These are phyloP conservation scores for Centropyge bicolor DNA, from an alignment of 2,797 vertebrate species.

Conservation along the genomic window DNA sequence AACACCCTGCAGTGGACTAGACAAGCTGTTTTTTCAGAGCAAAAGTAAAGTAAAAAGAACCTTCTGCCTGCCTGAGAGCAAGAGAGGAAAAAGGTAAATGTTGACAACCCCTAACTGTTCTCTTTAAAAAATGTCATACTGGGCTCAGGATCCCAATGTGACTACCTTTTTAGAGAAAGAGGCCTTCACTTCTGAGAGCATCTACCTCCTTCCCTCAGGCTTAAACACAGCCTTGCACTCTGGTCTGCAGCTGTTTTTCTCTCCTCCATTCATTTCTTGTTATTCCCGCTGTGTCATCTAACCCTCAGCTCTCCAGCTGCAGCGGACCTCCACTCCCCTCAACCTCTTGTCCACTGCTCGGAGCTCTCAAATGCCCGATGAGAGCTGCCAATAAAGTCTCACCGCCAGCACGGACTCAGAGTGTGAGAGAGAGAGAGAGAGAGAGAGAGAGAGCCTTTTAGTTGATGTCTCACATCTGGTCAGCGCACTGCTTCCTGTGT, in stretches of 20 bases:
- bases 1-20: constrained; percentile 32
- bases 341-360: constrained; percentile 31
- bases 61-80: constrained; percentile 25
- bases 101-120: constrained; percentile 42
- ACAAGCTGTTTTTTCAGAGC: constrained; percentile 36
- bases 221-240: constrained; percentile 47
- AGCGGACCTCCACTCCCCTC: constrained; percentile 49
- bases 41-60: constrained; percentile 27
- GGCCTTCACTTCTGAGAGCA: constrained; percentile 27
- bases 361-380: constrained; percentile 50
- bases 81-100: constrained; percentile 35
- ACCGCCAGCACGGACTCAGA: constrained; percentile 15
- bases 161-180: constrained; percentile 36
- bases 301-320: constrained; percentile 28
- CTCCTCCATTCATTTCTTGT: constrained; percentile 35
- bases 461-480: constrained; percentile 48
- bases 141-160: constrained; percentile 21
- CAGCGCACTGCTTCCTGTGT: constrained; percentile 19
- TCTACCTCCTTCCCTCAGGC: constrained; percentile 28
- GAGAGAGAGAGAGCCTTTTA: constrained; percentile 19
- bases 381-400: constrained; percentile 68
- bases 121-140: constrained; percentile 42
- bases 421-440: constrained; percentile 12
- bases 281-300: constrained; percentile 38
- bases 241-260: constrained; percentile 17